These are phyloP conservation scores for Clytia hemisphaerica DNA, from an alignment of 30 jellyfish, hydroid and myxozoan species.

Conservation along the genomic window DNA sequence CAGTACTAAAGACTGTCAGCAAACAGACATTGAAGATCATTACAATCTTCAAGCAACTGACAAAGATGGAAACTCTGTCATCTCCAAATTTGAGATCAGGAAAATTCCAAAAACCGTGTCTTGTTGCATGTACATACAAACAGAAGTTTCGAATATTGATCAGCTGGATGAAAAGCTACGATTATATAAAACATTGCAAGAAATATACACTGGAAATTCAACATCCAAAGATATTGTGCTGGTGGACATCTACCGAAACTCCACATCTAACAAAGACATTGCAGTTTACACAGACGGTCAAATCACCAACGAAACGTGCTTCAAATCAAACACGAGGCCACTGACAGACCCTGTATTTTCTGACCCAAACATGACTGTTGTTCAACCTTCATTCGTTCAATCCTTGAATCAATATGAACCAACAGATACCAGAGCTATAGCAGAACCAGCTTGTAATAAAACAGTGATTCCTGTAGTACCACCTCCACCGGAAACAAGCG, in stretches of 20 bases:
- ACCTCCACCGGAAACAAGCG: not conserved
- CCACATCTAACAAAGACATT: not conserved
- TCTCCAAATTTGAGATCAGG: slow-evolving; percentile 5
- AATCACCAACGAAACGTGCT: slow-evolving; percentile 21
- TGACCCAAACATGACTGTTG: too few relatives aligned
- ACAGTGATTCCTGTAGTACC: not conserved
- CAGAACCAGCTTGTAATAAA: not conserved
- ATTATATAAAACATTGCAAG: not conserved
- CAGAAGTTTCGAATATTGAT: not conserved
- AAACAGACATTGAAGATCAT: not conserved
- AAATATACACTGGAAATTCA: not conserved
- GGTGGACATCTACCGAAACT: not conserved
- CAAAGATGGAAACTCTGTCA: slow-evolving; percentile 11
- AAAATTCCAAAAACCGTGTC: not conserved
- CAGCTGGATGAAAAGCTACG: not conserved
- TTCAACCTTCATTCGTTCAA: too few relatives aligned
- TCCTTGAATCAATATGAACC: too few relatives aligned
- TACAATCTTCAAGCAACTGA: slow-evolving; percentile 18
- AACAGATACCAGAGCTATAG: not conserved
- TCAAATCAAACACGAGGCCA: not conserved
- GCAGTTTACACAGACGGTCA: slow-evolving; percentile 14
- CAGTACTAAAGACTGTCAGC: not conserved
- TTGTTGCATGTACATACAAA: not conserved
- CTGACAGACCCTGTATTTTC: too few relatives aligned
- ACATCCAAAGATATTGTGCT: not conserved